Evolutionary conservation across 2,888 invertebrate species (phyloP).

Genomic region (Aphodius granarius): DNA sequence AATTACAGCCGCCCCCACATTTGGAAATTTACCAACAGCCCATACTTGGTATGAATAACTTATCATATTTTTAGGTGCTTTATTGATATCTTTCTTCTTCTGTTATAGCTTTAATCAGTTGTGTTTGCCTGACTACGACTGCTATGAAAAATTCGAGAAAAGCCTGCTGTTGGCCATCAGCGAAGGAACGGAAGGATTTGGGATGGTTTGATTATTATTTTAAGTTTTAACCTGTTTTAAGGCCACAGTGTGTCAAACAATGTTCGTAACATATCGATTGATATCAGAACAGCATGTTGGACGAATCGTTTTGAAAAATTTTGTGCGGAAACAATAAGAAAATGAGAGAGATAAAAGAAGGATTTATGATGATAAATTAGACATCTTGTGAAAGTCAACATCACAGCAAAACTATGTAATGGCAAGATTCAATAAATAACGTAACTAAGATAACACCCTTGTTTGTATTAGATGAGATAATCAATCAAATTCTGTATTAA

Average conservation of each 20-base stretch:
- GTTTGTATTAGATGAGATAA: no score
- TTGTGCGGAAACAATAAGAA: background rate
- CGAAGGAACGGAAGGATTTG: slow-evolving; percentile 95
- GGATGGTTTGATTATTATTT: slow-evolving; percentile 61
- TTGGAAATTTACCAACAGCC: slow-evolving; percentile 89
- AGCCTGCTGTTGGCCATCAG: slow-evolving; percentile 89
- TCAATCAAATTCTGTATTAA: no score
- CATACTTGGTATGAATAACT: slow-evolving; percentile 77
- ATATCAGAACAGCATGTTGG: background rate
- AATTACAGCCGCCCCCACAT: slow-evolving; percentile 86
- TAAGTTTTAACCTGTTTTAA: background rate
- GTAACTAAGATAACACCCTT: background rate
- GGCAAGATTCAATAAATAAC: background rate
- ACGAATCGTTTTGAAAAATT: background rate
- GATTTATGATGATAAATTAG: background rate
- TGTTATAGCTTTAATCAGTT: slow-evolving; percentile 89
- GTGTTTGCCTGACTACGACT: slow-evolving; percentile 92
- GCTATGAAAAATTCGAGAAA: slow-evolving; percentile 90
- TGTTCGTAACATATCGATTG: background rate
- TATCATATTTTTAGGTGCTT: background rate
- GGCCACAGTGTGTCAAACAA: background rate
- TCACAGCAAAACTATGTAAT: background rate
- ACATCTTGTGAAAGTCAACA: background rate
- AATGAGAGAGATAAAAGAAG: background rate
- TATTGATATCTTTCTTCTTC: no score